These are phyloP conservation scores for Sylvia atricapilla DNA, from an alignment of 2,113 vertebrate species.

Conservation along the genomic window DNA sequence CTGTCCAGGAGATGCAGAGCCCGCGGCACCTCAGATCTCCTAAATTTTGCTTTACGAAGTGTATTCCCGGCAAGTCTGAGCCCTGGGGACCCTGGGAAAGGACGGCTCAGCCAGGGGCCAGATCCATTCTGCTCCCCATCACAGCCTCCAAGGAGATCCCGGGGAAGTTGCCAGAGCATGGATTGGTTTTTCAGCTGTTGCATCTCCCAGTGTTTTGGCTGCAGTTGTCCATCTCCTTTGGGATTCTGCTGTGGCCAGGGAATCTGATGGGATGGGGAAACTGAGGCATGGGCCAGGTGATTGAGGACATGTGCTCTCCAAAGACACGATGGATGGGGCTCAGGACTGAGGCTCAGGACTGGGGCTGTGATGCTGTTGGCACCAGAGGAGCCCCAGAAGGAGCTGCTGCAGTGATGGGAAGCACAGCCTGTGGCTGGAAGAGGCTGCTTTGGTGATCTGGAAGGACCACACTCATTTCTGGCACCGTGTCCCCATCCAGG, in stretches of 20 bases:
- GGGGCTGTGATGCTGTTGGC: background rate
- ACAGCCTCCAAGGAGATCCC: background rate
- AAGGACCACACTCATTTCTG: background rate
- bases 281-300: background rate
- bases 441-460: background rate
- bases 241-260: background rate
- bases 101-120: fast-evolving
- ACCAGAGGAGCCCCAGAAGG: background rate
- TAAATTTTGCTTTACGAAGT: fast-evolving
- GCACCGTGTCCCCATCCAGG: fast-evolving
- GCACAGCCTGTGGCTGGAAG: background rate
- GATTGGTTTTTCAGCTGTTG: background rate
- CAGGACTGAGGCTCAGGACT: no score
- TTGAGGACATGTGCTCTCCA: fast-evolving
- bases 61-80: background rate
- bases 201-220: background rate
- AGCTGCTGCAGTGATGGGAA: background rate
- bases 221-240: background rate
- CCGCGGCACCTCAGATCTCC: background rate
- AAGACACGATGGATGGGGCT: background rate
- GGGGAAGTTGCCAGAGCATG: background rate
- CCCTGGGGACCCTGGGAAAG: background rate
- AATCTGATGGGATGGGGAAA: background rate
- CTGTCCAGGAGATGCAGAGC: background rate
- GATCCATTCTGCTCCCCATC: background rate